phyloP scores from a whole-genome alignment of 1,140 invertebrate genomes.

The Trachelipus rathkii region DNA sequence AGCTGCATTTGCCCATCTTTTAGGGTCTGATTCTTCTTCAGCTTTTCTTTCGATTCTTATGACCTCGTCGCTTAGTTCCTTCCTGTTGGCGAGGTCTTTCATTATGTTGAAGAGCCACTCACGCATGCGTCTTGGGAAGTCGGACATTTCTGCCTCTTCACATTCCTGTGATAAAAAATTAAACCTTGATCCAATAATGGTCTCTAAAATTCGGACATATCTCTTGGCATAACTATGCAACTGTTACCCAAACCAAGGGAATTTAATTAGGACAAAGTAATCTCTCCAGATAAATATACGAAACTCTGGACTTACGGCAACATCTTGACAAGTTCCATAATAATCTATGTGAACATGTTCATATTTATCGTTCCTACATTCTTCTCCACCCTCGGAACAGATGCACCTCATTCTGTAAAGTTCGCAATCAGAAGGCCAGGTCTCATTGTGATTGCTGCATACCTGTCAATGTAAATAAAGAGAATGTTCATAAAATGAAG shows the following conservation, averaged over 20 bases:
- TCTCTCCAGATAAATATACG: too few species aligned
- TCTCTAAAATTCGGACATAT: too few species aligned
- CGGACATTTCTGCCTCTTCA: conserved; percentile 74
- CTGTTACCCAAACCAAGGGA: too few species aligned
- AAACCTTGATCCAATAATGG: too few species aligned
- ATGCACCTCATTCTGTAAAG: conserved; percentile 84
- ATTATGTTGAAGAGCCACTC: conserved; percentile 96
- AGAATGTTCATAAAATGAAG: not conserved
- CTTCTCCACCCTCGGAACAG: conserved; percentile 69
- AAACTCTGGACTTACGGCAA: conserved; percentile 58
- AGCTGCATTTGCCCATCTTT: conserved; percentile 28
- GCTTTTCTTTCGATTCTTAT: conserved; percentile 21
- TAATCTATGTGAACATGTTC: conserved; percentile 90
- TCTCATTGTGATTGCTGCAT: conserved; percentile 89
- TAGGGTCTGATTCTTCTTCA: conserved; percentile 20
- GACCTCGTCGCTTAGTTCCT: conserved; percentile 76
- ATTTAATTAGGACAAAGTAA: too few species aligned
- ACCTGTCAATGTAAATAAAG: conserved; percentile 54
- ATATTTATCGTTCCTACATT: conserved; percentile 68
- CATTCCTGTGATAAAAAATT: conserved; percentile 59
- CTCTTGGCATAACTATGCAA: too few species aligned
- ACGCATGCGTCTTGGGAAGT: conserved; percentile 89
- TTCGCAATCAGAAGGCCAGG: conserved; percentile 86
- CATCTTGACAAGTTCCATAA: conserved; percentile 75
- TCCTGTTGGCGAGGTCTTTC: conserved; percentile 84